These are phyloP conservation scores for Drosophila lini DNA, from an alignment of 1,140 invertebrate genomes.

Conservation along the genomic window DNA sequence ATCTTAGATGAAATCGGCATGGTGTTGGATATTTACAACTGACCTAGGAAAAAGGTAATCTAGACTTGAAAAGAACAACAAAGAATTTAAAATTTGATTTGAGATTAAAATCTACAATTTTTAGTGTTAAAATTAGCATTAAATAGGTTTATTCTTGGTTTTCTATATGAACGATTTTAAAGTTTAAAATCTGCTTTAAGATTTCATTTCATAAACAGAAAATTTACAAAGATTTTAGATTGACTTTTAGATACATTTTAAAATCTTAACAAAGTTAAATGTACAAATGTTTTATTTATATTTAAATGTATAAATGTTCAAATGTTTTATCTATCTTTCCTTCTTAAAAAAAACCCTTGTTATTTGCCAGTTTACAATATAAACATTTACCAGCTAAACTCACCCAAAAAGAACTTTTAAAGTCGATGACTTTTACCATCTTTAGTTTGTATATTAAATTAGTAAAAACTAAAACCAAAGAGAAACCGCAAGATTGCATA, in stretches of 20 bases:
- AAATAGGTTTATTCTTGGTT: neutral
- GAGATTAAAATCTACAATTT: neutral
- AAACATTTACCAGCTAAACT: neutral
- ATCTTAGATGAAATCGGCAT: neutral
- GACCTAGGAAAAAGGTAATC: neutral
- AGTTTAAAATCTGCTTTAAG: no score
- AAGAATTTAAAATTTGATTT: neutral
- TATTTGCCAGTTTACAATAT: neutral
- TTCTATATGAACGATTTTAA: no score
- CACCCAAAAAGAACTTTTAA: neutral
- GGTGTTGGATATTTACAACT: neutral
- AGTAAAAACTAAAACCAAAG: neutral
- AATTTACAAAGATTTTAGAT: no score
- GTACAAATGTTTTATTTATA: no score
- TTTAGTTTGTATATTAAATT: neutral
- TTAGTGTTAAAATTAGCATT: no score
- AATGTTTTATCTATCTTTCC: neutral
- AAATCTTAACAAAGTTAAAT: no score
- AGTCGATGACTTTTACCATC: neutral
- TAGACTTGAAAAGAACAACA: neutral
- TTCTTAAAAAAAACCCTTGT: neutral
- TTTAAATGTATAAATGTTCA: neutral
- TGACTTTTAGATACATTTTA: no score
- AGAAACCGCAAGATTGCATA: conserved; percentile 28
- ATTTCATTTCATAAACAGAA: no score